Conservation (phyloP, 2,113 vertebrate species). For the Ciconia boyciana region DNA sequence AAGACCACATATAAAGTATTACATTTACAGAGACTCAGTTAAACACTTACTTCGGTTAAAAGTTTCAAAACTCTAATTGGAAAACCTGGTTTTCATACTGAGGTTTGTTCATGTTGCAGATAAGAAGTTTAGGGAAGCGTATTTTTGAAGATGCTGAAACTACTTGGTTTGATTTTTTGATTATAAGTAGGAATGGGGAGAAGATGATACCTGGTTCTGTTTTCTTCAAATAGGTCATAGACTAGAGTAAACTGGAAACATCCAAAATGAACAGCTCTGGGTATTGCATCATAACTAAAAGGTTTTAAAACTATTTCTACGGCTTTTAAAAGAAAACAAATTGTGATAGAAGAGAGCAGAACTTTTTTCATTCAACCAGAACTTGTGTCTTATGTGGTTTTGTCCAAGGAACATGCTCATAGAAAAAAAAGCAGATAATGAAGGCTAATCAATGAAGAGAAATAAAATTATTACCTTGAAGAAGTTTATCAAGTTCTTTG, state of each 20-base stretch:
- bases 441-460: not conserved
- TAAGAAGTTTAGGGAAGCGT: not conserved
- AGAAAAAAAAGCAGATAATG: not conserved
- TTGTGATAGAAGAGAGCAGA: not conserved
- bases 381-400: rapidly evolving
- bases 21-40: not conserved
- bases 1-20: not conserved
- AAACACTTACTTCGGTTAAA: not conserved
- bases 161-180: not conserved
- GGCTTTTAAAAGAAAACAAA: not conserved
- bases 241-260: not conserved
- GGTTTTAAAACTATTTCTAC: not conserved
- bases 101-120: not conserved
- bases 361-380: not conserved
- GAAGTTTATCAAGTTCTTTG: conserved; percentile 94
- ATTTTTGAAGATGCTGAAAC: not conserved
- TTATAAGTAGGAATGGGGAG: not conserved
- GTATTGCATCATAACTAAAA: not conserved
- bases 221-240: not conserved
- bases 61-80: not conserved
- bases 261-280: not conserved
- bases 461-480: conserved; percentile 77
- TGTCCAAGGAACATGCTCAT: not conserved
- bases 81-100: not conserved
- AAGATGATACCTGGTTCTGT: not conserved